Evolutionary conservation across 2,113 vertebrate species (phyloP).

Genomic region (Narcine bancroftii): DNA sequence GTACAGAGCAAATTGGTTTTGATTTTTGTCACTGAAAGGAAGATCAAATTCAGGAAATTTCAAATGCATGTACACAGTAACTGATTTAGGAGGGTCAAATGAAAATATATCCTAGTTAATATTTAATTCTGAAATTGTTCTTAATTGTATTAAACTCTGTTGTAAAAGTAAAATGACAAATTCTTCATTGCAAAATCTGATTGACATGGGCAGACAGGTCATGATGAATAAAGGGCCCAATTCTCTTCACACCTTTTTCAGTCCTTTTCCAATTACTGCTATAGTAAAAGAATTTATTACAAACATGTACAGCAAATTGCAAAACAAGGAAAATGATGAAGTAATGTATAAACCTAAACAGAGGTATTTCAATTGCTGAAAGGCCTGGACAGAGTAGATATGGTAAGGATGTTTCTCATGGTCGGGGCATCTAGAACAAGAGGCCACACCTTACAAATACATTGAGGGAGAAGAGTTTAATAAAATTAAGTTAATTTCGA

Average conservation of each 20-base stretch:
- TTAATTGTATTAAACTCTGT: not conserved
- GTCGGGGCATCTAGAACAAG: no score
- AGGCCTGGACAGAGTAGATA: no score
- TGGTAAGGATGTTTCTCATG: no score
- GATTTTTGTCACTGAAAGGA: not conserved
- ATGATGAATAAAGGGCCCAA: not conserved
- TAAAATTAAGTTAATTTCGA: no score
- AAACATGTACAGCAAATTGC: no score
- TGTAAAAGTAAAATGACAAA: not conserved
- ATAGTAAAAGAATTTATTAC: no score
- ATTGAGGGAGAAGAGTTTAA: no score
- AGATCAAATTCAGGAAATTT: conserved; percentile 5
- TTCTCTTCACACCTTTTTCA: conserved; percentile 62
- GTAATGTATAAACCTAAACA: no score
- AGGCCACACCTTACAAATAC: no score
- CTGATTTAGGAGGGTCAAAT: not conserved
- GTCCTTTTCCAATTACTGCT: conserved; percentile 84
- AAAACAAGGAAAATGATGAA: no score
- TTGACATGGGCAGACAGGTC: conserved; percentile 53
- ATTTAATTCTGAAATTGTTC: conserved; percentile 8
- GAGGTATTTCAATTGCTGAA: no score
- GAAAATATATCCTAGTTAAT: conserved; percentile 14
- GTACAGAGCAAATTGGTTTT: not conserved
- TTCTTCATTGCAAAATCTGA: conserved; percentile 1
- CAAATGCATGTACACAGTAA: not conserved